These are phyloP conservation scores for Xenopus laevis DNA, from an alignment of 2,113 vertebrate species.

Conservation along the genomic window DNA sequence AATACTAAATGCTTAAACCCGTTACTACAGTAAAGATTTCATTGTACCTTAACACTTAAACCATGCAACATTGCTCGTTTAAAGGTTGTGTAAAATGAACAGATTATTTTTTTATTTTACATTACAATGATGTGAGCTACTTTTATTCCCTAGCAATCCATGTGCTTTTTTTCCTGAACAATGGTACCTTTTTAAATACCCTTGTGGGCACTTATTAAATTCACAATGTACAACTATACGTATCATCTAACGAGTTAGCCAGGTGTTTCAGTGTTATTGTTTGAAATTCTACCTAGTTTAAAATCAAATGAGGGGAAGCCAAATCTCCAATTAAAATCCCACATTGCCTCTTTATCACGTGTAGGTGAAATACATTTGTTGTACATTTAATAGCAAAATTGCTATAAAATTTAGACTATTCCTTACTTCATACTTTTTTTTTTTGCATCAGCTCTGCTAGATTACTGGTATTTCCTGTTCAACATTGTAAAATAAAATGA, in stretches of 20 bases:
- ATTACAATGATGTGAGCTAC: slow-evolving; percentile 54
- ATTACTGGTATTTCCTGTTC: slow-evolving; percentile 80
- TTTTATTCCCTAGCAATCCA: slow-evolving; percentile 68
- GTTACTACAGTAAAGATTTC: too few relatives aligned
- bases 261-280: slow-evolving; percentile 82
- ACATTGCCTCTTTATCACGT: slow-evolving; percentile 70
- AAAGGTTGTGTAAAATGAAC: slow-evolving; percentile 49
- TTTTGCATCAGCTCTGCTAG: slow-evolving; percentile 64
- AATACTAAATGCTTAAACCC: too few relatives aligned
- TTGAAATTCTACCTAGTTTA: slow-evolving; percentile 83
- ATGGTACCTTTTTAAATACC: slow-evolving; percentile 77
- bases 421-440: slow-evolving; percentile 23
- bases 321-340: slow-evolving; percentile 81
- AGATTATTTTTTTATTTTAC: slow-evolving; percentile 61
- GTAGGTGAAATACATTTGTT: slow-evolving; percentile 72
- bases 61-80: too few relatives aligned
- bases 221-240: slow-evolving; percentile 80
- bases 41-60: too few relatives aligned
- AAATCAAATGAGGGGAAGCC: slow-evolving; percentile 82
- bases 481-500: slow-evolving; percentile 54
- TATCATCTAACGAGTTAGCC: slow-evolving; percentile 84
- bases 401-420: slow-evolving; percentile 57
- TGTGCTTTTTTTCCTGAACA: slow-evolving; percentile 67
- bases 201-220: slow-evolving; percentile 76
- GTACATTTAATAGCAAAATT: slow-evolving; percentile 68